Evolutionary conservation across 2,888 invertebrate genomes (phyloP).

Genomic region (Tryphoninae sp.): DNA sequence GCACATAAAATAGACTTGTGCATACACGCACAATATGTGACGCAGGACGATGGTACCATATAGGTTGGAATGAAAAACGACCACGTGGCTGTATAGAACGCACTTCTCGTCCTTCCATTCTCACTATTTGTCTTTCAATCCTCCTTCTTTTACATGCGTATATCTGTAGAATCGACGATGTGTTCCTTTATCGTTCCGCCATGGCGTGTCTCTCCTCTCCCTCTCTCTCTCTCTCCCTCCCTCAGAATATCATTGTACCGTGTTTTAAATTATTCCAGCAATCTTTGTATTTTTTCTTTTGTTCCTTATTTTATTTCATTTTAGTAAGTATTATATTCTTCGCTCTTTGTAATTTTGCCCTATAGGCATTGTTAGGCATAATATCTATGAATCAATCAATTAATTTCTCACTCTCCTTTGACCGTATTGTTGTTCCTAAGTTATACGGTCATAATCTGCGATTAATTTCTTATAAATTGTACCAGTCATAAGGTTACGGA

Average conservation of each 20-base stretch:
- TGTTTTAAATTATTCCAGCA: too few relatives aligned
- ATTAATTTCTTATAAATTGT: too few relatives aligned
- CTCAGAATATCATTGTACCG: too few relatives aligned
- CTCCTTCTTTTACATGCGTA: constrained; percentile 33
- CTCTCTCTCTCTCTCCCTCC: constrained; percentile 11
- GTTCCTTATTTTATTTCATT: too few relatives aligned
- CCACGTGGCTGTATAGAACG: constrained; percentile 67
- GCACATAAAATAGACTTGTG: not conserved
- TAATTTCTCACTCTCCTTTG: constrained; percentile 1
- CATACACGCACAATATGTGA: not conserved
- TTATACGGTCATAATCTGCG: too few relatives aligned
- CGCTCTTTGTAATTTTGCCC: too few relatives aligned
- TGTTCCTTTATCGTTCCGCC: constrained; percentile 15
- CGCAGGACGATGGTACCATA: not conserved
- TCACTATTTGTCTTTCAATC: constrained; percentile 21
- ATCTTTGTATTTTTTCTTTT: too few relatives aligned
- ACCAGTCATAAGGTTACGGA: too few relatives aligned
- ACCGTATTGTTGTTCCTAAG: too few relatives aligned
- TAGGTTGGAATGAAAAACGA: constrained; percentile 50
- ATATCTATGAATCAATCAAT: too few relatives aligned
- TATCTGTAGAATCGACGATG: not conserved
- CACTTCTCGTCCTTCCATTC: constrained; percentile 2
- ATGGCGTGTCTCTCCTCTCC: constrained; percentile 53
- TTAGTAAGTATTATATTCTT: too few relatives aligned
- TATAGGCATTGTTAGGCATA: too few relatives aligned